Evolutionary conservation across 2,888 invertebrate genomes (phyloP).

Genomic region (Synergus gifuensis): DNA sequence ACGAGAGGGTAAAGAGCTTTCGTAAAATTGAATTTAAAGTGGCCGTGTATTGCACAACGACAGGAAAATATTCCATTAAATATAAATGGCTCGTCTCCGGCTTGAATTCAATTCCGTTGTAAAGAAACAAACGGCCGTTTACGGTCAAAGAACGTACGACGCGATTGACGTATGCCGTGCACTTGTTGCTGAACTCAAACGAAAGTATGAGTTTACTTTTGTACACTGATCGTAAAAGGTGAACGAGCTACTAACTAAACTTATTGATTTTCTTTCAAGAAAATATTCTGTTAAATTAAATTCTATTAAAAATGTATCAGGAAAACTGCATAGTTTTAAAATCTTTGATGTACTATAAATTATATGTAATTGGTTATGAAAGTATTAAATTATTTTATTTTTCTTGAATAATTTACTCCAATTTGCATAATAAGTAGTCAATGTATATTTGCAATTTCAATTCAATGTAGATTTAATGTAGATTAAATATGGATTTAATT

Average conservation of each 20-base stretch:
- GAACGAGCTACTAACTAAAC: slow-evolving; percentile 22
- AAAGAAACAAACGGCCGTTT: slow-evolving; percentile 34
- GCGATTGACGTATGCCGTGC: slow-evolving; percentile 36
- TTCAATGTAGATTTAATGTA: too few species aligned
- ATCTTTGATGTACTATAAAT: too few species aligned
- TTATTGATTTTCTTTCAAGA: slow-evolving; percentile 39
- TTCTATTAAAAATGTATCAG: too few species aligned
- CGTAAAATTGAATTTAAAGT: slow-evolving; percentile 26
- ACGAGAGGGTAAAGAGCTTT: slow-evolving; percentile 12
- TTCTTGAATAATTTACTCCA: too few species aligned
- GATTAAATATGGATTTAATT: too few species aligned
- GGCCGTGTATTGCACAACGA: slow-evolving; percentile 11
- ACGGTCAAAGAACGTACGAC: slow-evolving; percentile 28
- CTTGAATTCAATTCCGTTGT: slow-evolving; percentile 36
- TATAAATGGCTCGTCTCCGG: slow-evolving; percentile 31
- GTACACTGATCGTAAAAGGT: slow-evolving; percentile 25
- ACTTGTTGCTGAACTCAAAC: slow-evolving; percentile 39
- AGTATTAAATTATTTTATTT: too few species aligned
- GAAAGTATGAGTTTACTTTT: slow-evolving; percentile 31
- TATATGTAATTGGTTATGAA: too few species aligned
- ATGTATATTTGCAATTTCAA: too few species aligned
- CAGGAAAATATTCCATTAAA: slow-evolving; percentile 33
- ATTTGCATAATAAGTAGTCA: too few species aligned
- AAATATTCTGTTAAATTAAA: too few species aligned
- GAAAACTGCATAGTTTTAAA: too few species aligned